Evolutionary conservation across 2,113 vertebrate genomes (phyloP).

Genomic region (Malurus alboscapulatus): DNA sequence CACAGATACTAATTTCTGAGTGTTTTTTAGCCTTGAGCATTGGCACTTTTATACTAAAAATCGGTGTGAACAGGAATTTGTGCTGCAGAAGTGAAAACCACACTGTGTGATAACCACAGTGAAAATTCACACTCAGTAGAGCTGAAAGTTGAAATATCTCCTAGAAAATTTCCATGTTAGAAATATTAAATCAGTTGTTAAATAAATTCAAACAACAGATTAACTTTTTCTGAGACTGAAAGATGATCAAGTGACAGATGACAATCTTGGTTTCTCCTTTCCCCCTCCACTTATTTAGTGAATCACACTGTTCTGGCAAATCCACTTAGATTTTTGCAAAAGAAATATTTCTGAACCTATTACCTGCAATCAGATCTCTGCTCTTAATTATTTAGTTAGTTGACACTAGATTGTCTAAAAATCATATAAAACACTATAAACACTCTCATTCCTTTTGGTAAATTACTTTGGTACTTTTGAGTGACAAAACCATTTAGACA

Average conservation of each 20-base stretch:
- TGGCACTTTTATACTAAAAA: background rate
- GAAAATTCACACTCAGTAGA: background rate
- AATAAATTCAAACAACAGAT: background rate
- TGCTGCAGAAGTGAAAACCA: background rate
- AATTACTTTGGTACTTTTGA: slow-evolving; percentile 19
- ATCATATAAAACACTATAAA: background rate
- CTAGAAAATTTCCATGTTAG: background rate
- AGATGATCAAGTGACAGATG: background rate
- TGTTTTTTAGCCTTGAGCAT: background rate
- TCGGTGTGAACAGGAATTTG: background rate
- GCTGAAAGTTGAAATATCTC: background rate
- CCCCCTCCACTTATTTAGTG: accelerated
- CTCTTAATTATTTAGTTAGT: background rate
- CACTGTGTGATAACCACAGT: background rate
- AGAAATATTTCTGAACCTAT: background rate
- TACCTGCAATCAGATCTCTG: background rate
- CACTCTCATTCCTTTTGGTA: background rate
- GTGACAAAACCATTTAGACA: slow-evolving; percentile 56
- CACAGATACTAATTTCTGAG: background rate
- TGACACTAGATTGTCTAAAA: background rate
- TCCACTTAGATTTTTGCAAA: background rate
- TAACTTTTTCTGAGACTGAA: background rate
- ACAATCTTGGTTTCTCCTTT: background rate
- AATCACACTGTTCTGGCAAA: background rate
- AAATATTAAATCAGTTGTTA: background rate